Percentiles rank a stretch among this genome's conserved stretches.
phyloP scores from a whole-genome alignment of 1,140 invertebrate genomes.

The Magallana gigas region DNA sequence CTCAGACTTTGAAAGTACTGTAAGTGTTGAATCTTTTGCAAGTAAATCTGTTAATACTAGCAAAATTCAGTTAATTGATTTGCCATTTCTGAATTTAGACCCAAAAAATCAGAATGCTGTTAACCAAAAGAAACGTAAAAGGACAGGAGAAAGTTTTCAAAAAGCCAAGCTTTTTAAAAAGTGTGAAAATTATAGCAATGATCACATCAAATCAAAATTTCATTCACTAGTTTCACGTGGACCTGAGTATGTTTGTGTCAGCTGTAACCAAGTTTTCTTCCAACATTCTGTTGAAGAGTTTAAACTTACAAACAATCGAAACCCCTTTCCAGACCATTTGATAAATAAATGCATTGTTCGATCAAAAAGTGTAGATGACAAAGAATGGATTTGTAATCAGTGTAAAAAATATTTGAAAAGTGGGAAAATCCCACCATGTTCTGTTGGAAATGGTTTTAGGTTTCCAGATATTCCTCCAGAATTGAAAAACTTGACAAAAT shows the following conservation, averaged over 20 bases:
- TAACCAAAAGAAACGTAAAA: no score
- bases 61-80: no score
- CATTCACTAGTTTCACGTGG: not conserved
- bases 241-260: slow-evolving; percentile 37
- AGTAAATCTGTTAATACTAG: no score
- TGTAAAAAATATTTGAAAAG: not conserved
- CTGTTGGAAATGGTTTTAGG: slow-evolving; percentile 28
- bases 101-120: no score
- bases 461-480: slow-evolving; percentile 26
- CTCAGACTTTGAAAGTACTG: no score
- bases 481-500: slow-evolving; percentile 7
- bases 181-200: not conserved
- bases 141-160: no score
- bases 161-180: no score
- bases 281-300: not conserved
- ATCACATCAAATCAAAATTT: not conserved
- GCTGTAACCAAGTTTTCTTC: slow-evolving; percentile 49
- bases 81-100: no score
- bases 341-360: no score
- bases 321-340: no score
- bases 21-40: no score
- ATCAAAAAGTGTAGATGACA: slow-evolving; percentile 15
- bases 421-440: slow-evolving; percentile 31
- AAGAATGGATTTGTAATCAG: slow-evolving; percentile 41
- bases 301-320: not conserved